Percentiles rank a stretch among this genome's conserved stretches.
phyloP scores from a whole-genome alignment of 23 tunicate species.

The Ciona savignyi region DNA sequence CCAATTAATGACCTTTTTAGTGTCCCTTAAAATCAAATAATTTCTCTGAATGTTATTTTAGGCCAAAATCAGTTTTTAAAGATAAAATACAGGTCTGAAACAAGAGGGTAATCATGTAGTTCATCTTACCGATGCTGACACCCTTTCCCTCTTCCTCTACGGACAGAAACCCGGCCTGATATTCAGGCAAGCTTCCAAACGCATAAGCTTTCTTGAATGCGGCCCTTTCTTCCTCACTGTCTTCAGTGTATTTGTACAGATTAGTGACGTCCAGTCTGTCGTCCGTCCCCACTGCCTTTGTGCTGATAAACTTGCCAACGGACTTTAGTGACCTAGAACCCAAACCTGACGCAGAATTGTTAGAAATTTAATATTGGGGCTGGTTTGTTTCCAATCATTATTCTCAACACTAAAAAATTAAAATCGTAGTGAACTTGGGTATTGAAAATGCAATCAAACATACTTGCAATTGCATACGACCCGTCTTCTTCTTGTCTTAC shows the following conservation, averaged over 20 bases:
- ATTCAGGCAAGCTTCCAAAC: slow-evolving; percentile 57
- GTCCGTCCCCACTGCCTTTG: slow-evolving; percentile 80
- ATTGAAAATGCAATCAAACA: not conserved
- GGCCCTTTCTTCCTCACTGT: slow-evolving; percentile 48
- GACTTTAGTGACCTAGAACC: slow-evolving; percentile 34
- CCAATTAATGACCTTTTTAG: no score
- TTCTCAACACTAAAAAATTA: not conserved
- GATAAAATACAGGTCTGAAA: no score
- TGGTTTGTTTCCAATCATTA: not conserved
- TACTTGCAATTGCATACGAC: slow-evolving; percentile 27
- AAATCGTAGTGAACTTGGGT: not conserved
- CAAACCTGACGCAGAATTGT: slow-evolving; percentile 25
- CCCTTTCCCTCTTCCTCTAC: slow-evolving; percentile 78
- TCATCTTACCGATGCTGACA: slow-evolving; percentile 16
- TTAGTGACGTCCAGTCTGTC: slow-evolving; percentile 72
- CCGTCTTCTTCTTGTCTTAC: slow-evolving; percentile 65
- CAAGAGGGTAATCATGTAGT: no score
- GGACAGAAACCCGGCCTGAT: slow-evolving; percentile 76
- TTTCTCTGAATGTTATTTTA: no score
- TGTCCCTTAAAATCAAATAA: no score
- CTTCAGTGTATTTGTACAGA: slow-evolving; percentile 78
- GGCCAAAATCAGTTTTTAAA: no score
- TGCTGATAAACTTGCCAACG: slow-evolving; percentile 89
- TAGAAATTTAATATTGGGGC: not conserved
- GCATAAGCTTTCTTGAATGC: slow-evolving; percentile 75